Percentiles rank a stretch among this genome's conserved stretches.
Conservation (phyloP, 1,140 invertebrate genomes). For the Coelopa frigida region DNA sequence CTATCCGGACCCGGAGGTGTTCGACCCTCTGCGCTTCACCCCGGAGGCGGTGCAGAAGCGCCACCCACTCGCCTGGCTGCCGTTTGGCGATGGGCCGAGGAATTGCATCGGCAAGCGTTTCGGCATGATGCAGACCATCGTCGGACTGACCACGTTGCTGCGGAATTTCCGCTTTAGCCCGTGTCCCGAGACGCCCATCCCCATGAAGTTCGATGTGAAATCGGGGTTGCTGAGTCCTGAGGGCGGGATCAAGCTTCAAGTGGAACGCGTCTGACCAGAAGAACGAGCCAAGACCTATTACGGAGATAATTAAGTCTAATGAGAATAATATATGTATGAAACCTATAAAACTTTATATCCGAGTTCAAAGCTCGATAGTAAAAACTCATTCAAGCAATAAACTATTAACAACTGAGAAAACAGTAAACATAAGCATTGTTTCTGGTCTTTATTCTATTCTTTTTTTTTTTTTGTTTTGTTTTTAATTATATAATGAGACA, state of each 20-base stretch:
- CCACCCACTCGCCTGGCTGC: slow-evolving; percentile 51
- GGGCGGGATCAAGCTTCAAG: slow-evolving; percentile 1
- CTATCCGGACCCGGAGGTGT: slow-evolving; percentile 53
- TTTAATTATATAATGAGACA: too few relatives aligned
- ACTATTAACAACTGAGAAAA: too few relatives aligned
- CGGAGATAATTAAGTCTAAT: too few relatives aligned
- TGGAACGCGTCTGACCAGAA: too few relatives aligned
- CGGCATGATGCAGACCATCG: slow-evolving; percentile 41
- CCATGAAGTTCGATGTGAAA: not conserved
- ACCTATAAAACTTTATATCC: too few relatives aligned
- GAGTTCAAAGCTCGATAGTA: too few relatives aligned
- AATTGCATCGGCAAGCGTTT: slow-evolving; percentile 48
- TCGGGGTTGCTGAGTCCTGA: not conserved
- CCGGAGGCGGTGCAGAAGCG: slow-evolving; percentile 44
- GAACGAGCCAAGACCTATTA: too few relatives aligned
- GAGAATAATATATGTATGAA: too few relatives aligned
- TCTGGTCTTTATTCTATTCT: too few relatives aligned
- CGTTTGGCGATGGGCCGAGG: slow-evolving; percentile 54
- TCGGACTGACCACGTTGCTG: slow-evolving; percentile 23
- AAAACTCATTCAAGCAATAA: too few relatives aligned
- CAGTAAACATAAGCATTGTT: too few relatives aligned
- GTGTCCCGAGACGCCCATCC: slow-evolving; percentile 10
- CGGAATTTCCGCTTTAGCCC: slow-evolving; percentile 12
- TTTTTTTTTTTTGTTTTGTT: too few relatives aligned
- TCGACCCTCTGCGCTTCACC: slow-evolving; percentile 53